Percentiles rank a stretch among this genome's conserved stretches.
phyloP scores from a whole-genome alignment of 2,888 invertebrate species.

The Ditula angustiorana region DNA sequence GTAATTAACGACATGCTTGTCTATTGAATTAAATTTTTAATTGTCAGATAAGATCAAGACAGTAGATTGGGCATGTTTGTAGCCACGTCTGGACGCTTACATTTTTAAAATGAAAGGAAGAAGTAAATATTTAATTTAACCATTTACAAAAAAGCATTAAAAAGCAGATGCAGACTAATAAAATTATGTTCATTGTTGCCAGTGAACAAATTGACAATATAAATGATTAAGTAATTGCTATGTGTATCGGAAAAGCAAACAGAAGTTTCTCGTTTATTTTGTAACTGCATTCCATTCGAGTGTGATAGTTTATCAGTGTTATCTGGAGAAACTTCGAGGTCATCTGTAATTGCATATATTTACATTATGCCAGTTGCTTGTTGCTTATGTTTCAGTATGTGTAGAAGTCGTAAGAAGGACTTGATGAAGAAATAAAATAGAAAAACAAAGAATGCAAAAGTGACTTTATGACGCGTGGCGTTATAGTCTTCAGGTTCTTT shows the following conservation, averaged over 20 bases:
- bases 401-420: no score
- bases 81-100: not conserved
- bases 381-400: no score
- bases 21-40: not conserved
- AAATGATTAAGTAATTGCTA: not conserved
- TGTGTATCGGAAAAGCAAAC: not conserved
- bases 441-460: no score
- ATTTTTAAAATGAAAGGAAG: not conserved
- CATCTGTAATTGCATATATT: constrained; percentile 12
- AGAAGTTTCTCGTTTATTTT: constrained; percentile 6
- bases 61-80: not conserved
- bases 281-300: constrained; percentile 12
- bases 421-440: no score
- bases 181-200: no score
- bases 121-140: not conserved
- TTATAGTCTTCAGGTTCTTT: no score
- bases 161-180: not conserved
- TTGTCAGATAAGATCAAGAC: not conserved
- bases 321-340: constrained; percentile 12
- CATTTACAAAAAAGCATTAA: not conserved
- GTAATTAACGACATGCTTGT: not conserved
- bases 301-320: constrained; percentile 20
- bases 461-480: no score
- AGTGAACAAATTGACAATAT: no score
- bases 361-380: constrained; percentile 1